Evolutionary conservation across 1,140 invertebrate genomes (phyloP), one percentile per base, ranked within the genome.

Genomic region (Lepidostoma basale): DNA sequence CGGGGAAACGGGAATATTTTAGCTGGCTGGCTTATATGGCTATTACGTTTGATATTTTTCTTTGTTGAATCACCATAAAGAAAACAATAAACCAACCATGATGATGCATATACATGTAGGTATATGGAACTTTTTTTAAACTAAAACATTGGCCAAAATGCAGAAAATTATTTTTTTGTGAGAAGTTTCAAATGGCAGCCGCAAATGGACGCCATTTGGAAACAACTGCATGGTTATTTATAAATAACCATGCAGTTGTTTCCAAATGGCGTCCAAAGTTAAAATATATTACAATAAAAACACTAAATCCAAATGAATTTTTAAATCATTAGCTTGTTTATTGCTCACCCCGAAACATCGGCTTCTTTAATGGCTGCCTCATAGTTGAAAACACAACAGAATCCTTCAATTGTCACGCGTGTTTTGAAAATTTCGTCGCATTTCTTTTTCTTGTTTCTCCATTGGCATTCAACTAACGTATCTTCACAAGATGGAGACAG

Each of bases 381-480:
- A 54, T 86, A 85, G 75, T 88, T 88, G 69, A 88, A 88, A 3
- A 80, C 75, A 62, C 87, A 88, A 74, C 86, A 88, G 68, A 80
- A 85, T 18, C 87, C 86, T 14, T 81, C 79, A n/a, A 79, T 78
- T 1, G 86, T 87, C 4, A 80, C 79, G 6, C 80, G 78, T 3
- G 79, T 74, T 0, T 58, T 12, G 72, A 88, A 87, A 8, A 86
- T 62, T 0, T 78, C 70, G 0, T 73, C 73, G 62, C 86, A 88
- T 49, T 84, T 63, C 0, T 75, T 67, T 6, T 72, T 10, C 10
- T 70, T 40, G 0, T 78, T 78, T 1, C 72, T 75, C 81, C 85
- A 87, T 0, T 56, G 40, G 67, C 86, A 88, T 30, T 72, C 76
- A 0, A 79, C 9, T 3, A 88, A 33, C 67, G 85, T 78, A 4